A percentile compares a stretch with the other conserved stretches of the same genome.
phyloP scores from a whole-genome alignment of 2,888 invertebrate genomes.

The Cremastobaeus sp. region DNA sequence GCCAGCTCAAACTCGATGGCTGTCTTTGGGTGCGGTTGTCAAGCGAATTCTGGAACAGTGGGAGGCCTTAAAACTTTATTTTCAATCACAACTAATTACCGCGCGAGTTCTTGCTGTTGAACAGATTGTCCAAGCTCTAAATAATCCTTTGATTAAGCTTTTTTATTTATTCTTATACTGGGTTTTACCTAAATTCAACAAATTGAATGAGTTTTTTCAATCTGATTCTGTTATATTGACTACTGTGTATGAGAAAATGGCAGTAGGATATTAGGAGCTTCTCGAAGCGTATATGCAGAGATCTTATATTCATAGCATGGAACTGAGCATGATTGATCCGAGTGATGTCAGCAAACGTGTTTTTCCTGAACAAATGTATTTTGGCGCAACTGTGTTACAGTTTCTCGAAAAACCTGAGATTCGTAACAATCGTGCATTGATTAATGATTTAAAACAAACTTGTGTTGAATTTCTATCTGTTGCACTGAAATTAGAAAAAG shows the following conservation, averaged over 20 bases:
- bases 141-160: constrained; percentile 57
- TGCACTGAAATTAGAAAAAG: constrained; percentile 14
- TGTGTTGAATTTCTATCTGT: constrained; percentile 16
- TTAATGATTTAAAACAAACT: constrained; percentile 13
- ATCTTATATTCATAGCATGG: constrained; percentile 37
- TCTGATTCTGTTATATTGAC: neutral
- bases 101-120: constrained; percentile 41
- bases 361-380: no score
- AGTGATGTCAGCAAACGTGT: no score
- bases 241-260: neutral
- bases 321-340: no score
- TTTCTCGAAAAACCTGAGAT: no score
- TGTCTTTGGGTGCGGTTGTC: constrained; percentile 63
- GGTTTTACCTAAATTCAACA: constrained; percentile 20
- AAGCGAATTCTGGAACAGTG: constrained; percentile 67
- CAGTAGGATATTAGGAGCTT: neutral
- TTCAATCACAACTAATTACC: neutral
- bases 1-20: constrained; percentile 67
- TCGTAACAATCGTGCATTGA: no score
- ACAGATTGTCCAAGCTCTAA: constrained; percentile 50
- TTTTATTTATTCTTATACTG: constrained; percentile 56
- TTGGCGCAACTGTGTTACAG: no score
- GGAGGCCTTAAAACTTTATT: constrained; percentile 61
- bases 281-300: neutral
- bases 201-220: neutral